A percentile compares a stretch with the other conserved stretches of the same genome.
These are phyloP conservation scores for Willisornis vidua DNA, from an alignment of 2,113 vertebrate genomes.

Conservation along the genomic window DNA sequence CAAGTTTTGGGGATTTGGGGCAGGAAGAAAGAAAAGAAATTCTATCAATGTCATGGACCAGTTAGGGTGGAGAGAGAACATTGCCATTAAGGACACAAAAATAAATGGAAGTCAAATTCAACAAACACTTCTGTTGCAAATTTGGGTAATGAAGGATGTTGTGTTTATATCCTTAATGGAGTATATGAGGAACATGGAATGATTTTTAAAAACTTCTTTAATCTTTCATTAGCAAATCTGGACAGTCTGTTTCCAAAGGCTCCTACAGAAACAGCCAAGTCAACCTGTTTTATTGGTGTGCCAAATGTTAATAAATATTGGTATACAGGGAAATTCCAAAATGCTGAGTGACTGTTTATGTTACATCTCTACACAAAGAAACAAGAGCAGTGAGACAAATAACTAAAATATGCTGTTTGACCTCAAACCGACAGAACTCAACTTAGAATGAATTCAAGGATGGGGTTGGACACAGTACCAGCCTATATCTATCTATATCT, in stretches of 20 bases:
- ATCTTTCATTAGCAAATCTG: neutral
- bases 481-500: too few relatives aligned
- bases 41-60: neutral
- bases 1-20: accelerated
- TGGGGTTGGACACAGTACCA: neutral
- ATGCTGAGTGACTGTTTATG: neutral
- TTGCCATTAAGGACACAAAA: neutral
- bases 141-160: neutral
- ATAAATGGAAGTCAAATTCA: neutral
- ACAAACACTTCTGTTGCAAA: neutral
- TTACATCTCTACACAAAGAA: neutral
- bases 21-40: neutral
- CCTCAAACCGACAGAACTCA: neutral
- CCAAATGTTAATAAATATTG: neutral
- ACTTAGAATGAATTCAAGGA: neutral
- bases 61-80: neutral
- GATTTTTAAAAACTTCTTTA: neutral
- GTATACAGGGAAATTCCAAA: neutral
- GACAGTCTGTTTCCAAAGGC: neutral
- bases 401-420: neutral
- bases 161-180: neutral
- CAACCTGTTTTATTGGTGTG: neutral
- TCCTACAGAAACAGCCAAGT: neutral
- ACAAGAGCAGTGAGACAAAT: accelerated
- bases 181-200: neutral